These are phyloP conservation scores for Solenodon paradoxus DNA, from an alignment of 2,113 vertebrate species.

Conservation along the genomic window DNA sequence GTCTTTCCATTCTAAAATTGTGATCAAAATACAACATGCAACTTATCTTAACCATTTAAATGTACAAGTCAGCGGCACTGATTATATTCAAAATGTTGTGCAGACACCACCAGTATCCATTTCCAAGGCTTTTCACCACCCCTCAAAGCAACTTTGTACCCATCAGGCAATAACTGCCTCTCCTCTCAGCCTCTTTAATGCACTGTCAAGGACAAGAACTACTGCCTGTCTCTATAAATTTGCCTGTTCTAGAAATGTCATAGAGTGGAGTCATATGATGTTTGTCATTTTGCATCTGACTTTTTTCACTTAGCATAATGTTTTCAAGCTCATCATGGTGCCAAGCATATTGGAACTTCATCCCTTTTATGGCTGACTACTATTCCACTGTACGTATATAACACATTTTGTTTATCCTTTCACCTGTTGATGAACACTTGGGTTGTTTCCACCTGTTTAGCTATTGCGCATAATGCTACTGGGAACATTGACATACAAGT, in stretches of 20 bases:
- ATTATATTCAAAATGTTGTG: not conserved
- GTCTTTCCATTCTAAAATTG: not conserved
- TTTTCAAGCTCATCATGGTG: not conserved
- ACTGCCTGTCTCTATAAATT: not conserved
- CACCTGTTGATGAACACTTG: not conserved
- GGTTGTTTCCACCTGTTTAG: not conserved
- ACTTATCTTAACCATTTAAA: not conserved
- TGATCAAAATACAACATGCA: not conserved
- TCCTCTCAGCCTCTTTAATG: not conserved
- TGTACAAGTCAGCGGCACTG: not conserved
- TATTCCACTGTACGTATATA: not conserved
- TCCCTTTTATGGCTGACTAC: not conserved
- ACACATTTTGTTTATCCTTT: no score
- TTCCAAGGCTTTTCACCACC: not conserved
- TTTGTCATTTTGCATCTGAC: not conserved
- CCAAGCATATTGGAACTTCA: not conserved
- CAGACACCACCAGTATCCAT: not conserved
- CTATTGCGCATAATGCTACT: not conserved
- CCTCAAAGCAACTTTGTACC: not conserved
- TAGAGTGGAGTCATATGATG: not conserved
- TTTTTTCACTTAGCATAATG: not conserved
- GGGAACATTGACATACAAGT: not conserved
- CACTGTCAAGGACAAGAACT: not conserved
- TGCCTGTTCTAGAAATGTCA: not conserved
- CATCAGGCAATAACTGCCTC: not conserved